These are phyloP conservation scores for Bruchidius siliquastri DNA, from an alignment of 2,888 invertebrate species.

Conservation along the genomic window DNA sequence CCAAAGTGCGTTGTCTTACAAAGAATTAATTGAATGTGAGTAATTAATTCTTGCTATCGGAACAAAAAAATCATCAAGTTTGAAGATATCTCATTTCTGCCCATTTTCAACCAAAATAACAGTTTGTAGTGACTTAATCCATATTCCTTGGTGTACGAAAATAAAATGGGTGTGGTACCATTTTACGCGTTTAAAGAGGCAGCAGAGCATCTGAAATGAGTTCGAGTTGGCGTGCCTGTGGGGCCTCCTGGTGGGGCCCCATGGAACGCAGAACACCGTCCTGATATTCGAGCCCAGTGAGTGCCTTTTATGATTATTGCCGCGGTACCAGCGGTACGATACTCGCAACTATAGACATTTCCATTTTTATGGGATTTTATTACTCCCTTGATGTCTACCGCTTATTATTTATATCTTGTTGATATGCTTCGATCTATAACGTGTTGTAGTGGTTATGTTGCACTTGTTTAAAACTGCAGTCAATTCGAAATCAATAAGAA, in stretches of 20 bases:
- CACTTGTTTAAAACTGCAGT: background rate
- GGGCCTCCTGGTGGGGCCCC: background rate
- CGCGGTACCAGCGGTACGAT: background rate
- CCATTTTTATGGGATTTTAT: background rate
- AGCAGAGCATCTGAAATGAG: background rate
- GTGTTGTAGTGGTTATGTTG: background rate
- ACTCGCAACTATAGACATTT: background rate
- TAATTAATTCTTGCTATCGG: too few species aligned
- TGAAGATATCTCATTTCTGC: too few species aligned
- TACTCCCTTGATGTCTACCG: background rate
- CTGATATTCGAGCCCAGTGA: background rate
- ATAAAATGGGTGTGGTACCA: background rate
- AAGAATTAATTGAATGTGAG: too few species aligned
- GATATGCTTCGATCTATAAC: background rate
- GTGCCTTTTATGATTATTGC: background rate
- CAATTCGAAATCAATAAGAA: background rate
- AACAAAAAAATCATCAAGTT: too few species aligned
- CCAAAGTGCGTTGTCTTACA: too few species aligned
- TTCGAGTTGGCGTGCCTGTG: background rate
- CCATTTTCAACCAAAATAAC: too few species aligned
- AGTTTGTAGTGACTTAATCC: too few species aligned
- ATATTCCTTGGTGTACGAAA: background rate
- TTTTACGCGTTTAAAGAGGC: background rate
- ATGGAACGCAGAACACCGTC: background rate
- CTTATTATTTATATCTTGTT: background rate